Base-by-base conservation (phyloP, 2,888 invertebrate genomes). In the Coelopa pilipes region DNA sequence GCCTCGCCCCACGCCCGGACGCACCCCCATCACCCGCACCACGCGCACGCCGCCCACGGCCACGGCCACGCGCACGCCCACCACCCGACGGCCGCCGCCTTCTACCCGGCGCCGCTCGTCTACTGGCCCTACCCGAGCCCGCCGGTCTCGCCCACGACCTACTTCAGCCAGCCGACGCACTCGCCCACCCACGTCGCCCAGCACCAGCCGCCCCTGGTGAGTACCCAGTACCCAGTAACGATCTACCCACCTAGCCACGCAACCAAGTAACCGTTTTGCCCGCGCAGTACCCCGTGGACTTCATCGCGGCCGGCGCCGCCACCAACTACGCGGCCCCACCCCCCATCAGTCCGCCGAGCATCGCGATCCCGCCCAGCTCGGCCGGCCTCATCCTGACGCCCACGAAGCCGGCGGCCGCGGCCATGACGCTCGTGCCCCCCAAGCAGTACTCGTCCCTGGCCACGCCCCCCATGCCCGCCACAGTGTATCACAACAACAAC, bases 111-210 rank as follows among this genome's bases (percentile, higher is more conserved):
- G 47, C 92, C 92, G 71, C 91, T 93, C 76, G 92, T 96, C 81
- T 96, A 96, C 89, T 97, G 96, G 96, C 94, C 95, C 0, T 97
- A 97, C 89, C 96, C 97, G 65, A 96, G 96, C 81, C 97, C 97
- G 55, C 97, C 97, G 0, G 96, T 97, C 19, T 96, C 96, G 60
- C 97, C 97, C 0, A 96, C 96, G 55, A 94, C 93, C 81, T 95
- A 95, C 87, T 95, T 93, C 84, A 93, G 93, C 76, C 85, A 84
- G 72, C 91, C 91, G 1, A 90, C 92, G 34, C 87, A 87, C 74
- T 85, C 87, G 45, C 84, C 84, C 0, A 82, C 86, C 13, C 82
- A 83, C 74, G 80, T 83, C 70, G 77, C 77, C 10, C 69, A 77
- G 12, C 85, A 82, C 60, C 83, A 84, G 75, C 84, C 82, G 76